Base-by-base conservation (phyloP, 2,888 invertebrate species). In the Caenorhabditis sp. region DNA sequence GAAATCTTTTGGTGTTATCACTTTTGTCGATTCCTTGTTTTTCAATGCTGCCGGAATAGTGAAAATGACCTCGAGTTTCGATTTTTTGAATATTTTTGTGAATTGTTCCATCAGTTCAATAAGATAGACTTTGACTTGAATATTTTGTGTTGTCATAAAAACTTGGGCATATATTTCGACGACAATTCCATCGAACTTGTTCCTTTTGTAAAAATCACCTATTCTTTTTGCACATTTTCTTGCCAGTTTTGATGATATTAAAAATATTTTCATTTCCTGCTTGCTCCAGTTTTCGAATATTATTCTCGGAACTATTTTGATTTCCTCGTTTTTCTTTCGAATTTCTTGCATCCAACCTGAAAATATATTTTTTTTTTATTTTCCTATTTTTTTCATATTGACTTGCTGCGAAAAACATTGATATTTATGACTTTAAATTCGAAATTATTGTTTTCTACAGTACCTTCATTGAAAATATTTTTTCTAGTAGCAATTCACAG, bases 161-260 rank as follows among this genome's bases (percentile, higher is more conserved):
- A 58, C 73, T 89, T 94, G 94, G 21, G 93, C 92, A 92, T 95
- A 94, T 61, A 95, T 91, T 89, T 97, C 97, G 3, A 97, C 88
- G 0, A 95, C 94, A 49, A 93, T 91, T 0, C 97, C 97, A 89
- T 94, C 92, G 89, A 97, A 95, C 77, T 92, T 91, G 89, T 93
- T 92, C 69, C 92, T 91, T 6, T 49, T 67, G 50, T 57, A 84
- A 62, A 91, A 90, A 73, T 92, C 91, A 49, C 92, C 90, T 0
- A 96, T 90, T 58, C 92, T 90, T 49, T 92, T 90, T 23, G 92
- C 91, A 17, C 95, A 90, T 61, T 92, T 91, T 63, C 91, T 90
- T 77, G 92, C 91, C 84, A 92, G 92, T 0, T 92, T 90, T 53
- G 92, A 90, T 68, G 92, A 92, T 60, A 91, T 91, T 66, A 95